Conservation (phyloP, 2,888 invertebrate species). For the Drosophila infuscata region DNA sequence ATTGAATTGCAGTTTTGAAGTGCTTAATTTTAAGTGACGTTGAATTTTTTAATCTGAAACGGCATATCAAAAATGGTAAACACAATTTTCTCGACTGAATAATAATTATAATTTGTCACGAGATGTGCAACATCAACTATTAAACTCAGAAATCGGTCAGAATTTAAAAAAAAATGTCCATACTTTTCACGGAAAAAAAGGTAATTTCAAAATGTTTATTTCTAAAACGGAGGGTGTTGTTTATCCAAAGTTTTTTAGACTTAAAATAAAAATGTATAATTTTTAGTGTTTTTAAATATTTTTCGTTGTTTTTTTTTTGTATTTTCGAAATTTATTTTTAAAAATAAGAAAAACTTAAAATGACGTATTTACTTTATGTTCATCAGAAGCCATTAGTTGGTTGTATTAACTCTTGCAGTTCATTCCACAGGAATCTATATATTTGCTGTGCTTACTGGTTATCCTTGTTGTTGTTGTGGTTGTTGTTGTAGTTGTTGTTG, state of each 20-base stretch:
- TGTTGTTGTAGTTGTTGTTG: conserved; percentile 1
- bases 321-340: background rate
- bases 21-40: background rate
- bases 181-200: no score
- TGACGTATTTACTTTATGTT: background rate
- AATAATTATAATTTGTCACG: background rate
- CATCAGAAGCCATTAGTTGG: conserved; percentile 31
- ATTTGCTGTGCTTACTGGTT: background rate
- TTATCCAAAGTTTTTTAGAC: no score
- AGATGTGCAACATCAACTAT: background rate
- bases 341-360: background rate
- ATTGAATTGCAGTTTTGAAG: conserved; percentile 5
- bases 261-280: background rate
- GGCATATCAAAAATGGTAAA: background rate
- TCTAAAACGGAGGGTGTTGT: no score
- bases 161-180: background rate
- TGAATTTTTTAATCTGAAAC: background rate
- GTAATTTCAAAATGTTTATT: no score
- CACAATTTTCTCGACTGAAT: background rate
- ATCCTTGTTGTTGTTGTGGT: background rate
- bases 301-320: background rate
- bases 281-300: background rate
- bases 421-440: background rate
- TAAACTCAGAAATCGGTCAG: background rate
- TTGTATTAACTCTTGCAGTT: background rate